Evolutionary conservation across 2,113 vertebrate genomes (phyloP).

Genomic region (Tetrao urogallus): DNA sequence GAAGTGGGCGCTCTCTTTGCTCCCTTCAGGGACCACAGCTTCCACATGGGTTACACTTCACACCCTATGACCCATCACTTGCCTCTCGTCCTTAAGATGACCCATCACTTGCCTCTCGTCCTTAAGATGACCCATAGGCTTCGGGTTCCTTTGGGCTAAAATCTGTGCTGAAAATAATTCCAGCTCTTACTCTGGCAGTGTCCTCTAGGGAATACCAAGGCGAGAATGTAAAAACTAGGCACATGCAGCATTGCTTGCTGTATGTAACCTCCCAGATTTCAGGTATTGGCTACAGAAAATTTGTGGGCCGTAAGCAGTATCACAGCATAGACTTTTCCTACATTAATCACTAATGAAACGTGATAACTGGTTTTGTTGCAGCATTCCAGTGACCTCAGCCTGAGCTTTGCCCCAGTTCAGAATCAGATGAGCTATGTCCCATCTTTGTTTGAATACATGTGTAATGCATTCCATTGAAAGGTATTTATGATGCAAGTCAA

Average conservation of each 20-base stretch:
- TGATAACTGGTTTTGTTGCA: background rate
- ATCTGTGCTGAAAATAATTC: background rate
- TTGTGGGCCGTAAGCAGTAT: background rate
- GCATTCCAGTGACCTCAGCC: background rate
- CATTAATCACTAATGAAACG: background rate
- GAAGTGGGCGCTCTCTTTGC: background rate
- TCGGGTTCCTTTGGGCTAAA: background rate
- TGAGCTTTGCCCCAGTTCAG: background rate
- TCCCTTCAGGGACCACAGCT: background rate
- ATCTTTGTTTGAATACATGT: background rate
- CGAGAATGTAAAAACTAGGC: background rate
- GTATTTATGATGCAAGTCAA: background rate
- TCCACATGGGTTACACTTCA: background rate
- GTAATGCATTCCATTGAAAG: background rate
- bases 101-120: background rate
- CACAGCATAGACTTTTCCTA: background rate
- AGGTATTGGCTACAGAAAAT: background rate
- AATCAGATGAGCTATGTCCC: background rate
- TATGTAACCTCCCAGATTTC: background rate
- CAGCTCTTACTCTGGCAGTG: background rate
- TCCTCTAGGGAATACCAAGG: background rate
- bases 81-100: background rate
- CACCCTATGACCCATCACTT: background rate
- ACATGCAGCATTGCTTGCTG: background rate
- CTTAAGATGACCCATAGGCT: background rate